Conservation (phyloP, 2,888 invertebrate species). For the Hyposoter didymator region DNA sequence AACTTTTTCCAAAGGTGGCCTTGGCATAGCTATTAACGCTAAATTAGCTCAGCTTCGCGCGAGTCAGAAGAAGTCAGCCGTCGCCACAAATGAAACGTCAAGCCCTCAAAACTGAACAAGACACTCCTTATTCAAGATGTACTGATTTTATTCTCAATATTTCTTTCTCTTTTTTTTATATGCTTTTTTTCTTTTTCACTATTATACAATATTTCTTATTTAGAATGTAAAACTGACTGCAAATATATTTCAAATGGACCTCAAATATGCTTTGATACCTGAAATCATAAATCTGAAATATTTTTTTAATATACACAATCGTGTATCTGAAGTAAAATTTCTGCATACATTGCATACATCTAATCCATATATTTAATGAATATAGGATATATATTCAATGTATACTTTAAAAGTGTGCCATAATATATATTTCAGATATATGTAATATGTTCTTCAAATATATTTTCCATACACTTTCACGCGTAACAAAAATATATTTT, state of each 20-base stretch:
- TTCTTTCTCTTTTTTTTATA: too few species aligned
- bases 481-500: too few species aligned
- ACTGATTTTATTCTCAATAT: not conserved
- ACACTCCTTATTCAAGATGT: not conserved
- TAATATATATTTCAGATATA: not conserved
- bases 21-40: slow-evolving; percentile 29
- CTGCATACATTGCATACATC: too few species aligned
- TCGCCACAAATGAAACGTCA: not conserved
- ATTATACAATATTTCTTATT: not conserved
- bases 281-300: not conserved
- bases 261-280: not conserved
- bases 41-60: not conserved
- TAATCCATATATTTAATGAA: too few species aligned
- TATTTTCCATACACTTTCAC: too few species aligned
- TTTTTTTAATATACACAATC: not conserved
- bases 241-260: not conserved
- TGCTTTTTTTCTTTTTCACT: too few species aligned
- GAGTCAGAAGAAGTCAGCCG: not conserved
- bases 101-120: too few species aligned
- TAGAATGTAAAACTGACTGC: not conserved
- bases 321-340: too few species aligned
- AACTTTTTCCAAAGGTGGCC: slow-evolving; percentile 25
- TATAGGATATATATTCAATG: too few species aligned
- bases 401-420: too few species aligned
- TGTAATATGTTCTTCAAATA: too few species aligned